These are phyloP conservation scores for Ancistrus triradiatus DNA, from an alignment of 2,113 vertebrate species.

Conservation along the genomic window DNA sequence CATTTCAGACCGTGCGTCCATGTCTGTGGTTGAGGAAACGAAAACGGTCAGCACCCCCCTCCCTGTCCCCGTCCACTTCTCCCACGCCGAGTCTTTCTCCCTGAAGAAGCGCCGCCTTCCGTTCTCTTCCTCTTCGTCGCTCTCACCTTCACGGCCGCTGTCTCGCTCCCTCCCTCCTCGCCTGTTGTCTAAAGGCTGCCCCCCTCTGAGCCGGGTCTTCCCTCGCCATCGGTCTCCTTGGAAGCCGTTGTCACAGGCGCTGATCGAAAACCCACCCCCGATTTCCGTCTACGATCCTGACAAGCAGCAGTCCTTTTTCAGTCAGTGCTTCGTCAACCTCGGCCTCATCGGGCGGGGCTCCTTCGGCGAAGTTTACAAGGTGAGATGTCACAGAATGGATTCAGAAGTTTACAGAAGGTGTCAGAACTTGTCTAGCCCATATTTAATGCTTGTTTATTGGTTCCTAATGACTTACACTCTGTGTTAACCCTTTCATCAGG, in stretches of 20 bases:
- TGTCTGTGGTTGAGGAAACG: constrained; percentile 71
- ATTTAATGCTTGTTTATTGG: no score
- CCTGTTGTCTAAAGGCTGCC: constrained; percentile 74
- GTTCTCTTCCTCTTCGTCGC: constrained; percentile 61
- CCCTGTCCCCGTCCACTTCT: constrained; percentile 77
- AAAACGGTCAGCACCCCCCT: constrained; percentile 62
- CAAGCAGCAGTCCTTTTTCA: constrained; percentile 77
- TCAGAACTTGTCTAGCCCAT: no score
- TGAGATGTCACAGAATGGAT: constrained; percentile 58
- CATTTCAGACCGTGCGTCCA: constrained; percentile 36
- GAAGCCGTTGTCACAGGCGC: constrained; percentile 68
- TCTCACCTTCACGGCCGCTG: constrained; percentile 56
- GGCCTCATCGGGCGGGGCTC: constrained; percentile 80
- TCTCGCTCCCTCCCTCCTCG: constrained; percentile 65
- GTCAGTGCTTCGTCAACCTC: constrained; percentile 79
- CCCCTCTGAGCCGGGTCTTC: constrained; percentile 74
- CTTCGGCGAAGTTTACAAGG: constrained; percentile 88
- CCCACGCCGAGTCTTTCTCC: constrained; percentile 80
- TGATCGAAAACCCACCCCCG: constrained; percentile 55
- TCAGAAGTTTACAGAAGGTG: no score
- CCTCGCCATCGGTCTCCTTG: constrained; percentile 68
- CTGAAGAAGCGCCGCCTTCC: constrained; percentile 70
- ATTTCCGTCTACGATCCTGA: constrained; percentile 70
- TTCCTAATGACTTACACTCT: no score
- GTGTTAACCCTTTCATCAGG: constrained; percentile 56